phyloP scores from a whole-genome alignment of 2,888 invertebrate genomes.

The Urechis unicinctus region DNA sequence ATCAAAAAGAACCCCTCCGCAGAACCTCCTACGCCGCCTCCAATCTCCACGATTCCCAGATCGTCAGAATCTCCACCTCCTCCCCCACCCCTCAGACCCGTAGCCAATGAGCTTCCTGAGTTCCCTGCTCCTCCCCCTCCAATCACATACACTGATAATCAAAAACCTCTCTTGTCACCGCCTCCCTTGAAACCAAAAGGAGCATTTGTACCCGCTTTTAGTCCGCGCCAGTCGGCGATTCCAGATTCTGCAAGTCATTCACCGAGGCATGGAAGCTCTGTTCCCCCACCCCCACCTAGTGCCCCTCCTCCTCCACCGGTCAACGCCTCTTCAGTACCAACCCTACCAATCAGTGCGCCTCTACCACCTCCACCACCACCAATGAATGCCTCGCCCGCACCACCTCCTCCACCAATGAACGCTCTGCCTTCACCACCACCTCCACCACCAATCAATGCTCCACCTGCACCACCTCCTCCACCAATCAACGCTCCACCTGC shows the following conservation, averaged over 20 bases:
- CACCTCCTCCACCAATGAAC: not conserved
- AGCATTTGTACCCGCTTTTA: not conserved
- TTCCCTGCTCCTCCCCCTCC: not conserved
- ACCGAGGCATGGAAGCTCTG: no score
- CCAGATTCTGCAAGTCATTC: no score
- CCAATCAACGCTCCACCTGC: no score
- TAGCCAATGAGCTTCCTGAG: not conserved
- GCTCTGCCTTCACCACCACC: not conserved
- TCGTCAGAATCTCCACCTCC: not conserved
- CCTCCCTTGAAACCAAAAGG: not conserved
- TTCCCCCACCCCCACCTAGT: not conserved
- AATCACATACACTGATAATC: not conserved
- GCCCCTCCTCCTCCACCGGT: not conserved
- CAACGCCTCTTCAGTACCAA: no score
- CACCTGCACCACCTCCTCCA: no score
- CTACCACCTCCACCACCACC: not conserved
- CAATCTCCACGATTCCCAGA: not conserved
- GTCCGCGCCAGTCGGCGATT: no score
- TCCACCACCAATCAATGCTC: no score
- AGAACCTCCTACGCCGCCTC: not conserved
- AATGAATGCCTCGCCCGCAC: no score
- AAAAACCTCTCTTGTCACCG: not conserved
- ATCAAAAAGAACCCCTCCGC: not conserved
- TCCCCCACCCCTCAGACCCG: not conserved
- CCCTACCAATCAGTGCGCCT: not conserved